Base-by-base conservation (phyloP, 2,113 vertebrate genomes). In the Pterocles burchelli region DNA sequence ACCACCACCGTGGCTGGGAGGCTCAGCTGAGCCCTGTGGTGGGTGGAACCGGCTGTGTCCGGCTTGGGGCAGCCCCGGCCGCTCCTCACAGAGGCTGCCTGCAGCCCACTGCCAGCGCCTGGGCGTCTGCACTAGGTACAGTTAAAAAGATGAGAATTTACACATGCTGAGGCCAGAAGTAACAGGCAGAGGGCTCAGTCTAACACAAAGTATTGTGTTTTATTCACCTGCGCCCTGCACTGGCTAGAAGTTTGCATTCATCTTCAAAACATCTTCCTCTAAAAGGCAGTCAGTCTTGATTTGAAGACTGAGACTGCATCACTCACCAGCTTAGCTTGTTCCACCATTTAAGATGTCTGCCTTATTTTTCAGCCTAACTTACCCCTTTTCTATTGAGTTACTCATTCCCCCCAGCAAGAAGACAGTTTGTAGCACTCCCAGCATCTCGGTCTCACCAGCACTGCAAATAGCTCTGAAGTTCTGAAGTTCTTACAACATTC, bases 21-120 rank as follows among this genome's bases (percentile, higher is more conserved):
- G 31, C 22, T 10, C 21, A 52, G 46, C 22, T 0, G 2, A 13
- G n/a, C 13, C 18, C 57, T 49, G 29, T 0, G 0, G 11, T 21
- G 24, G 14, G 43, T 15, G 34, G n/a, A 65, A 49, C 29, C 2
- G 1, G 59, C 0, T 55, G 9, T 11, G 10, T 41, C 13, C 2
- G 0, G 17, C 31, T 11, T n/a, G n/a, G n/a, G n/a, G n/a, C n/a
- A n/a, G n/a, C 38, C 38, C 13, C 2, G 1, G 17, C 31, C 12
- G 5, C 34, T 63, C 45, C 28, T 68, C 49, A 77, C 10, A 20
- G 11, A 54, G 33, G 59, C 3, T 1, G 1, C 8, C 12, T 38
- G 14, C 4, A 78, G 41, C 17, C 16, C 18, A 17, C 28, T 8
- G 10, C 7, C 62, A 63, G 33, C 0, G 1, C 10, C 51, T 7